phyloP scores from a whole-genome alignment of 1,140 invertebrate species.

The Harpegnathos saltator region DNA sequence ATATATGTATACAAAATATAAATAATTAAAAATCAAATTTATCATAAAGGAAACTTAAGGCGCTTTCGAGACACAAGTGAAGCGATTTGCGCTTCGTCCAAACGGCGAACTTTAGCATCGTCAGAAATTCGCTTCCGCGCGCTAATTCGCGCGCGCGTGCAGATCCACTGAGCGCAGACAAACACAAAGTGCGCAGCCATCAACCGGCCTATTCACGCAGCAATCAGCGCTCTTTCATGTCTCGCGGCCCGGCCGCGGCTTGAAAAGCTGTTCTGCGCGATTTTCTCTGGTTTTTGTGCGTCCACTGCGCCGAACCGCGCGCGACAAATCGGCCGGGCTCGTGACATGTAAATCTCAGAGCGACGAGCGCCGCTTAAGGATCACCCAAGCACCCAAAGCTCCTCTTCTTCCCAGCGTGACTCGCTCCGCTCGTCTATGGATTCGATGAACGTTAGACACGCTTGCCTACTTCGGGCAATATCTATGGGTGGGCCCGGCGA shows the following conservation, averaged over 20 bases:
- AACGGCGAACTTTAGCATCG: neutral
- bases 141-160: neutral
- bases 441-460: constrained; percentile 75
- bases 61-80: neutral
- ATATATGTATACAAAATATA: no score
- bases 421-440: constrained; percentile 17
- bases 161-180: neutral
- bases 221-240: constrained; percentile 63
- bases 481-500: constrained; percentile 70
- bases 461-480: constrained; percentile 71
- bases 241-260: neutral
- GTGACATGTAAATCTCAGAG: constrained; percentile 70
- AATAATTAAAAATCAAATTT: no score
- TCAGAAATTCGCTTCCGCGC: constrained; percentile 3
- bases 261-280: constrained; percentile 41
- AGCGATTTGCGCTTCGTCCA: neutral
- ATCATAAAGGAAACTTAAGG: no score
- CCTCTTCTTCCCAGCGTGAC: neutral
- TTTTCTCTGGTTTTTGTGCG: constrained; percentile 56
- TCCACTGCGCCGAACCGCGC: constrained; percentile 31
- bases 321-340: constrained; percentile 54
- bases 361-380: constrained; percentile 16
- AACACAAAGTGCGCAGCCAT: constrained; percentile 5
- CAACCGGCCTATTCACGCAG: constrained; percentile 31
- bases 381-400: neutral